phyloP scores from a whole-genome alignment of 35 echinoderm and acorn worm genomes.

The Anneissia japonica region DNA sequence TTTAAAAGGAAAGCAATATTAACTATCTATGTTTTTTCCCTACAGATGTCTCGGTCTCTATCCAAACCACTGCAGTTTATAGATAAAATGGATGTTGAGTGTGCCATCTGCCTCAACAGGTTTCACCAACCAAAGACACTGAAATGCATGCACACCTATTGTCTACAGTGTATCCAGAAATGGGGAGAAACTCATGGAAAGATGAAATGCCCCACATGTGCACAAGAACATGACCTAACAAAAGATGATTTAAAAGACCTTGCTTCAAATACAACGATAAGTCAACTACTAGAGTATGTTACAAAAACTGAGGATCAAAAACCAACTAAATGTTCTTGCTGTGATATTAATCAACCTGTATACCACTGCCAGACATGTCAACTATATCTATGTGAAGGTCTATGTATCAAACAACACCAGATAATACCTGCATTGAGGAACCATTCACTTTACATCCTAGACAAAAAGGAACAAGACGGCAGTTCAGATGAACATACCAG shows the following conservation, averaged over 20 bases:
- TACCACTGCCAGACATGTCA: neutral
- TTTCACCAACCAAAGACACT: neutral
- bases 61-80: no score
- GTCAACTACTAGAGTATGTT: neutral
- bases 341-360: neutral
- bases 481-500: neutral
- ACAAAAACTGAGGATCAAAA: neutral
- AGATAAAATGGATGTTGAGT: neutral
- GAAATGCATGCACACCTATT: neutral
- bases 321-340: neutral
- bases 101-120: neutral
- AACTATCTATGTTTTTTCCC: no score
- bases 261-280: neutral
- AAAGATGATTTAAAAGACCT: neutral
- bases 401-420: neutral
- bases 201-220: neutral
- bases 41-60: no score
- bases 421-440: neutral
- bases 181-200: neutral
- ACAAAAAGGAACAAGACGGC: neutral
- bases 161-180: neutral
- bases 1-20: no score
- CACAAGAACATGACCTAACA: neutral
- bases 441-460: neutral
- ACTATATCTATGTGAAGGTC: neutral